A percentile compares a stretch with the other conserved stretches of the same genome.
phyloP scores from a whole-genome alignment of 2,888 invertebrate species.

The Yponomeuta plumbellus region DNA sequence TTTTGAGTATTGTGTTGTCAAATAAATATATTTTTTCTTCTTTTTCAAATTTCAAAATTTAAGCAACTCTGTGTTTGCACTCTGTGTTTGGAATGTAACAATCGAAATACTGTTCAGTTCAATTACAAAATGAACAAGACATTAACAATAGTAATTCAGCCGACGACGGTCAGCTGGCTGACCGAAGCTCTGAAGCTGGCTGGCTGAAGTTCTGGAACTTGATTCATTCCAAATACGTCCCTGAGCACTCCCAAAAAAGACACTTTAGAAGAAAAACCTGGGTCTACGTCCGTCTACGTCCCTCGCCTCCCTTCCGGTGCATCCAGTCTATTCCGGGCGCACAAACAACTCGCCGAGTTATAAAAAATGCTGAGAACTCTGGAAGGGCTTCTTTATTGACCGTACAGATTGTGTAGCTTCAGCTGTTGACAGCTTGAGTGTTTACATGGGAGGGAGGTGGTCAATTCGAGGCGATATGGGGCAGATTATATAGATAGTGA shows the following conservation, averaged over 20 bases:
- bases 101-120: too few species aligned
- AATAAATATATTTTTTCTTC: too few species aligned
- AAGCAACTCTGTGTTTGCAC: too few species aligned
- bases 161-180: too few species aligned
- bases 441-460: slow-evolving; percentile 13
- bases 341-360: slow-evolving; percentile 13
- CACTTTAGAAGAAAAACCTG: slow-evolving; percentile 14
- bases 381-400: slow-evolving; percentile 31
- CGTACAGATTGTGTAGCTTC: slow-evolving; percentile 46
- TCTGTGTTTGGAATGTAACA: too few species aligned
- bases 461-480: slow-evolving; percentile 9
- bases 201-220: too few species aligned
- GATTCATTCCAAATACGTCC: neutral
- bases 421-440: slow-evolving; percentile 26
- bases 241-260: slow-evolving; percentile 5
- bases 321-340: slow-evolving; percentile 38
- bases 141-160: too few species aligned
- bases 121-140: too few species aligned
- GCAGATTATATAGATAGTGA: neutral
- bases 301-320: slow-evolving; percentile 48
- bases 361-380: slow-evolving; percentile 38
- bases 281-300: slow-evolving; percentile 29
- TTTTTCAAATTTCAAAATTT: too few species aligned
- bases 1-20: too few species aligned
- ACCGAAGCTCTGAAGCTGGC: too few species aligned